A percentile compares a stretch with the other conserved stretches of the same genome.
These are phyloP conservation scores for Gymnoscelis rufifasciata DNA, from an alignment of 2,888 invertebrate species.

Conservation along the genomic window DNA sequence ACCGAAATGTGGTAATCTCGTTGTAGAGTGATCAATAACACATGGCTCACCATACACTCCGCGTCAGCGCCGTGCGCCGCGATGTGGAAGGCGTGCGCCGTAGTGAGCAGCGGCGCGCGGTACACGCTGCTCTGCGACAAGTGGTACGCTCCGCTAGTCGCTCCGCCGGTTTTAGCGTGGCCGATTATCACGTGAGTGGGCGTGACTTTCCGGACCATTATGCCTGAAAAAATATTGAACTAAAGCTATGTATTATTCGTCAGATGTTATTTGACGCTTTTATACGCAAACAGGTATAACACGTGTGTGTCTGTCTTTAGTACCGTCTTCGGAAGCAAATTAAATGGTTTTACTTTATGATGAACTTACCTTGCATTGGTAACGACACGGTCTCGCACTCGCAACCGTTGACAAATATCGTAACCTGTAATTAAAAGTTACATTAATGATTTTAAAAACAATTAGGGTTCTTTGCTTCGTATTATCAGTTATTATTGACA, in stretches of 20 bases:
- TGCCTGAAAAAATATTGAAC: conserved; percentile 40
- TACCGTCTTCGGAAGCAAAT: neutral
- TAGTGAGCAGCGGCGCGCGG: conserved; percentile 74
- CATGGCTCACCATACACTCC: conserved; percentile 48
- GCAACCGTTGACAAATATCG: conserved; percentile 79
- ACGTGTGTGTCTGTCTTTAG: too few species aligned
- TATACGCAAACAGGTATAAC: too few species aligned
- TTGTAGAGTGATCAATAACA: too few species aligned
- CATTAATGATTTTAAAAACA: too few species aligned
- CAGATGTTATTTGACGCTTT: too few species aligned
- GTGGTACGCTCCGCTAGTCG: conserved; percentile 66
- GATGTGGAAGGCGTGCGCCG: conserved; percentile 74
- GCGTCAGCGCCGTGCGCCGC: conserved; percentile 68
- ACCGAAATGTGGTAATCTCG: too few species aligned
- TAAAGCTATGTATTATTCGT: too few species aligned
- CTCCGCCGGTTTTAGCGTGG: conserved; percentile 44
- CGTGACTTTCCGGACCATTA: conserved; percentile 78
- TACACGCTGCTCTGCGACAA: conserved; percentile 76
- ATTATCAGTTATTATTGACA: too few species aligned
- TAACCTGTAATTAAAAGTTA: conserved; percentile 52
- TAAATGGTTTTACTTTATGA: neutral
- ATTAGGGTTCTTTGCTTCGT: too few species aligned
- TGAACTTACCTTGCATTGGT: conserved; percentile 72
- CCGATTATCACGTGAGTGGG: conserved; percentile 78
- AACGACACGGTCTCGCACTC: conserved; percentile 76